Evolutionary conservation across 2,113 vertebrate genomes (phyloP), one percentile per base, ranked within the genome.

Genomic region (Hemiprocne comata): DNA sequence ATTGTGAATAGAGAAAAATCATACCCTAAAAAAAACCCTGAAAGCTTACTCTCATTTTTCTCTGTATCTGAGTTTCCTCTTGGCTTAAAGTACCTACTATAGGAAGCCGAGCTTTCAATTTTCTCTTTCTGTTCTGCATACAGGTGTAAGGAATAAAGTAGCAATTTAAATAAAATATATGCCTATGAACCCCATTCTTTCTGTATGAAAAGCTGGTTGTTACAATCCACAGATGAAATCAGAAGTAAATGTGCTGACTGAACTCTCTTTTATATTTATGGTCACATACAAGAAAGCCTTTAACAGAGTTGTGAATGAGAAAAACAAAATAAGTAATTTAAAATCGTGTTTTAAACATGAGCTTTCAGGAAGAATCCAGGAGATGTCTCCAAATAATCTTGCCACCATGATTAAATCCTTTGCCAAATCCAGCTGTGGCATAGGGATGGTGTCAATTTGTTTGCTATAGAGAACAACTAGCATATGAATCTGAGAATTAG

Each of bases 151-250:
- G 66, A 78, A 53, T 53, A 75, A 94, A 91, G 57, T 28, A 89
- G 38, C 26, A 89, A 82, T 95, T 91, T 87, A 89, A 94, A 88
- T 85, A 85, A 89, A 89, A 81, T 55, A 64, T 5, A 10, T 85
- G 25, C 33, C 25, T 78, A 17, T 67, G 70, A 90, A 94, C 21
- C 13, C 38, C 82, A 28, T 78, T 91, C 8, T 75, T 93, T 89
- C 70, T 53, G 13, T 67, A 38, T 57, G 60, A 91, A 89, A 93
- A 75, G 16, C 44, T 75, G 24, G 23, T 87, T 85, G 57, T 85
- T 95, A 64, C 11, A 26, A 65, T 74, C 20, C 53, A 42, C 34
- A 75, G 34, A n/a, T 67, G 44, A 91, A 87, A 96, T 72, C 38
- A 85, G 44, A 93, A 94, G 87, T 60, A 0, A 79, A 85, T 82